Evolutionary conservation across 1,140 invertebrate genomes (phyloP), one percentile per base, ranked within the genome.

Genomic region (Diprion similis): DNA sequence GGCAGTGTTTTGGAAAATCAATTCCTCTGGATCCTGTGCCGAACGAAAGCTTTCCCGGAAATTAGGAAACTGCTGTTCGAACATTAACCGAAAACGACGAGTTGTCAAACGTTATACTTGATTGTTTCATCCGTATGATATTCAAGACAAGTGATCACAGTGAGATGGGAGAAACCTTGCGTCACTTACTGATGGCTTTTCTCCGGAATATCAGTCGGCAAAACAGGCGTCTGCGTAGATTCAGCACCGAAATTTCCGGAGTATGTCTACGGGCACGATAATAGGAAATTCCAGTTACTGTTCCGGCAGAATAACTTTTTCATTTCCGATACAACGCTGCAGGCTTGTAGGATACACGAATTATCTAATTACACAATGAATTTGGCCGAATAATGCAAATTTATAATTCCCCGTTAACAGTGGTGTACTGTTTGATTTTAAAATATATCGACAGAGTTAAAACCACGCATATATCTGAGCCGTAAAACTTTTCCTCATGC

Each of bases 1-100:
- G 51, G 51, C 51, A 59, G 11, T 59, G 51, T 59, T 59, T 59
- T 59, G 51, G 51, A 59, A 59, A 59, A 59, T 59, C 51, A n/a
- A 59, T 59, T 59, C 1, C 51, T 37, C 24, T 37, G 24, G 6
- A 37, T 3, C 24, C 24, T 6, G 24, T 37, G n/a, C 24, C 24
- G 1, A 13, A 11, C 51, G 11, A 59, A 59, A 59, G n/a, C 51
- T 11, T 59, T 13, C 51, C n/a, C 51, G n/a, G n/a, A n/a, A 59
- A n/a, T 59, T 59, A 59, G 11, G 51, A 59, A 13, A 11, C 11
- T 11, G 51, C 51, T 11, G 51, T 59, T 37, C 11, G n/a, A 59
- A n/a, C 51, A 8, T 11, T 59, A 59, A 59, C n/a, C 11, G 51
- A 59, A 59, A 13, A 59, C 51, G 51, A 59, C 51, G 8, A 11